Conservation (phyloP, 2,113 vertebrate genomes). For the Phalacrocorax carbo region DNA sequence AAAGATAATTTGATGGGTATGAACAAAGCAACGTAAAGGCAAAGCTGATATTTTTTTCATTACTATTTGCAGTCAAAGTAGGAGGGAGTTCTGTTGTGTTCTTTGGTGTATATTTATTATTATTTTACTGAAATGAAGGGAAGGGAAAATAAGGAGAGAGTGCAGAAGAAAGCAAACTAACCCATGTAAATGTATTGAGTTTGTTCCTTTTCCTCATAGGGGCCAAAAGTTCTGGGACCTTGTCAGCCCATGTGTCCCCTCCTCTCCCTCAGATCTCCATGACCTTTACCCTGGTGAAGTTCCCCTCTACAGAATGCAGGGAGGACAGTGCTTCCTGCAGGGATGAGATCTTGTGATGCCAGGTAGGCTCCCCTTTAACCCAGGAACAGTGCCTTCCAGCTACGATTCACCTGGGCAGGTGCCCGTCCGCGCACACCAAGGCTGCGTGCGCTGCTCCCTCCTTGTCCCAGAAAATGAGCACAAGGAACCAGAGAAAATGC, state of each 20-base stretch:
- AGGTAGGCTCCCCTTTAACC: background rate
- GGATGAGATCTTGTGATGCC: background rate
- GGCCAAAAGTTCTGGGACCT: background rate
- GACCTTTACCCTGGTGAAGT: background rate
- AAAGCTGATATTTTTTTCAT: background rate
- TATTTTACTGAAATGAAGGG: background rate
- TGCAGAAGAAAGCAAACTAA: background rate
- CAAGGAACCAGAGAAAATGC: background rate
- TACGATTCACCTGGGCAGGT: background rate
- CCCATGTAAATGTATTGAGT: background rate
- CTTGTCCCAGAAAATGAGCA: background rate
- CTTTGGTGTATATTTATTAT: background rate
- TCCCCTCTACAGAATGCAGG: background rate
- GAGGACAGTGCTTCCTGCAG: background rate
- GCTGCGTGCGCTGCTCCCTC: background rate
- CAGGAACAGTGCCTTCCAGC: background rate
- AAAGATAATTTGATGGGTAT: background rate
- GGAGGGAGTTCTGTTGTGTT: background rate
- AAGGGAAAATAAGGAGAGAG: background rate
- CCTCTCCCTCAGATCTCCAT: background rate
- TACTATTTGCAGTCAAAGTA: background rate
- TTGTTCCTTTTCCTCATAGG: background rate
- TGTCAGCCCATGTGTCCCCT: accelerated
- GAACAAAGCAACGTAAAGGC: background rate
- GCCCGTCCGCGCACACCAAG: accelerated